Percentiles rank a stretch among this genome's conserved stretches.
Evolutionary conservation across 2,113 vertebrate species (phyloP).

Genomic region (Varanus salvator): DNA sequence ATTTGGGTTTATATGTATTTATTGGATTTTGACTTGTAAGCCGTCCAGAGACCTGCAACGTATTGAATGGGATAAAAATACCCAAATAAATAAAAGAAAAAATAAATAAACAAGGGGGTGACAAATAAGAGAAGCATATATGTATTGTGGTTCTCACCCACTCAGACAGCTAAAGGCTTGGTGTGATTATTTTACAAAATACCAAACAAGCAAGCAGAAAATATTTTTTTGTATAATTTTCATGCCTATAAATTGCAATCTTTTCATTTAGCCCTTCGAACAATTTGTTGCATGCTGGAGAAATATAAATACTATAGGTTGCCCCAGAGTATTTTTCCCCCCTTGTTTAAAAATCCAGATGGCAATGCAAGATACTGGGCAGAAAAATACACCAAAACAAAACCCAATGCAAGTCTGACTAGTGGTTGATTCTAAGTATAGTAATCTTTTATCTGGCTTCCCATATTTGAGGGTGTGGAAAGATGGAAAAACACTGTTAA

Average conservation of each 20-base stretch:
- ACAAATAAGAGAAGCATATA: background rate
- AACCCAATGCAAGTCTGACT: rapidly evolving
- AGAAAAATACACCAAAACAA: background rate
- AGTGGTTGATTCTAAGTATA: background rate
- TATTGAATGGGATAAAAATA: too few relatives aligned
- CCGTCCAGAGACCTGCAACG: too few relatives aligned
- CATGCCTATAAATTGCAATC: background rate
- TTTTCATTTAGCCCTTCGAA: background rate
- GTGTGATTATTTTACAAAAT: background rate
- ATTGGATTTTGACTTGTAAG: too few relatives aligned
- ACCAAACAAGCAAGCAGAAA: rapidly evolving
- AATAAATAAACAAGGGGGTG: background rate
- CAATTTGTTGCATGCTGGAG: background rate
- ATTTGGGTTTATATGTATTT: too few relatives aligned
- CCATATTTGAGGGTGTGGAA: background rate
- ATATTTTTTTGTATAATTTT: background rate
- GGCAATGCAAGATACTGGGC: background rate
- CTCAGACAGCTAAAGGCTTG: background rate
- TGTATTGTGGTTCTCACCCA: background rate
- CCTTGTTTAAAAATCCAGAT: background rate
- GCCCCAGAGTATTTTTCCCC: background rate
- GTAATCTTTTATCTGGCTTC: background rate
- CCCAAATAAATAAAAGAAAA: too few relatives aligned
- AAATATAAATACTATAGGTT: background rate
- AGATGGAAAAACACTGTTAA: background rate